Base-by-base conservation (phyloP, 1,140 invertebrate genomes). In the Drosophila eugracilis region DNA sequence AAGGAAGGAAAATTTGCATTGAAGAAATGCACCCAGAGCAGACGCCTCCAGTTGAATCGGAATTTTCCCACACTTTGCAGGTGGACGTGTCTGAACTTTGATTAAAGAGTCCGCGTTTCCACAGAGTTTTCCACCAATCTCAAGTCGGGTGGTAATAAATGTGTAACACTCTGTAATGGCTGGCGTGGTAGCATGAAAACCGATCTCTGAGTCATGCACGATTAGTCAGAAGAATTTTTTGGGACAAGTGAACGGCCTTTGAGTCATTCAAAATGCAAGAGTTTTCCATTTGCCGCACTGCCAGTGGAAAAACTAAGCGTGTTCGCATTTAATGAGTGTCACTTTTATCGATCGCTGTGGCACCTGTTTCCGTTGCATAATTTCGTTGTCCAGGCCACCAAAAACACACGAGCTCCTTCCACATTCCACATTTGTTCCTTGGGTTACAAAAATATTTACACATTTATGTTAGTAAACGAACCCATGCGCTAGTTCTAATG, bases 341-440 rank as follows among this genome's bases (percentile, higher is more conserved):
- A 78, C 69, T 70, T 44, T 44, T 34, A 70, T 74, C 67, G 58
- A 76, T 58, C 59, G 47, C 21, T 6, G 54, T 30, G 42, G 77
- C 81, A 86, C 83, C 81, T 86, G 81, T 81, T 86, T 86, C 81
- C 83, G 81, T 86, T 86, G 81, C 80, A 73, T 63, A 78, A 74
- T 57, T 42, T 62, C 32, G 34, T 21, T 48, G 47, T 32, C 22
- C 55, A 50, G 21, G 15, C 44, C 32, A 32, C 36, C 39, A 44
- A 2, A 65, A 17, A 44, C 42, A 72, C 30, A 48, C 30, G 24
- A 24, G 17, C 32, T 50, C 41, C 28, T 42, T 32, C 28, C 37
- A 42, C 39, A 36, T 50, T 54, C n/a, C n/a, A n/a, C 34, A 44
- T 69, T 36, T 55, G 22, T 48, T 76, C 36, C 53, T 66, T 30